Evolutionary conservation across 2,888 invertebrate species (phyloP).

Genomic region (Drosophila anceps): DNA sequence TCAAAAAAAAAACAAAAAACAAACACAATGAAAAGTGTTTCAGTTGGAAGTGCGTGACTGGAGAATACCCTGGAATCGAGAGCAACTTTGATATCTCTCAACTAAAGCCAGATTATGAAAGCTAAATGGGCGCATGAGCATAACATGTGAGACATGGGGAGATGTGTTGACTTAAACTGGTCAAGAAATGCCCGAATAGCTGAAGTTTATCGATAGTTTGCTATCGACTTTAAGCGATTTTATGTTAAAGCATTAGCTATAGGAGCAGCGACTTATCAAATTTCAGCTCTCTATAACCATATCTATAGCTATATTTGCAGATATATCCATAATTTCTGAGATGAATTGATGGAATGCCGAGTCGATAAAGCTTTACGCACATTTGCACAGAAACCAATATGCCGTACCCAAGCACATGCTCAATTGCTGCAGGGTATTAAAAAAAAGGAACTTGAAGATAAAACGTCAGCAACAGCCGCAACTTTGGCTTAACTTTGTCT

Average conservation of each 20-base stretch:
- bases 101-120: too few relatives aligned
- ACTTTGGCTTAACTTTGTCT: slow-evolving; percentile 55
- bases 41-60: not conserved
- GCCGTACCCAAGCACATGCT: not conserved
- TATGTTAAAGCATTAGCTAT: not conserved
- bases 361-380: too few relatives aligned
- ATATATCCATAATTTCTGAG: not conserved
- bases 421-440: not conserved
- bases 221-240: not conserved
- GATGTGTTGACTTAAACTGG: too few relatives aligned
- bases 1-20: not conserved
- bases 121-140: too few relatives aligned
- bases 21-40: not conserved
- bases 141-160: too few relatives aligned
- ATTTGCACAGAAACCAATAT: not conserved
- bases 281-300: not conserved
- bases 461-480: slow-evolving; percentile 64
- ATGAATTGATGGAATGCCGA: too few relatives aligned
- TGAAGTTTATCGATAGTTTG: not conserved
- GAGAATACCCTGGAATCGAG: not conserved
- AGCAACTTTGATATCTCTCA: too few relatives aligned
- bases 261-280: too few relatives aligned
- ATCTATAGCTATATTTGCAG: not conserved
- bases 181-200: not conserved
- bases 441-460: slow-evolving; percentile 45